These are phyloP conservation scores for Prorops nasuta DNA, from an alignment of 1,140 invertebrate species.

Conservation along the genomic window DNA sequence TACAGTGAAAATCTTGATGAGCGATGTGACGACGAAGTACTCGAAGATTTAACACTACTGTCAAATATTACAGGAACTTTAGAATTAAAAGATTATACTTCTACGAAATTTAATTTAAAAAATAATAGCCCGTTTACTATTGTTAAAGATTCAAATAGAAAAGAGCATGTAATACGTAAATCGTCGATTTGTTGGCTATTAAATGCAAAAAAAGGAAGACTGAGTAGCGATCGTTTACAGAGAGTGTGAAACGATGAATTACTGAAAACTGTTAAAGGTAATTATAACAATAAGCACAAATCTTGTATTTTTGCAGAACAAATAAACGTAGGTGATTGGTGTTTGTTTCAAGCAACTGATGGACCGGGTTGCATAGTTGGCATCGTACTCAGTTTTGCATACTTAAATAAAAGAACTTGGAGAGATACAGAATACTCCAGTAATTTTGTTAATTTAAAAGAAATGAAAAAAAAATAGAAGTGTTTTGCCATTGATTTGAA, in stretches of 20 bases:
- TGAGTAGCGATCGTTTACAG: constrained; percentile 12
- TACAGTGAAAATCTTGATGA: neutral
- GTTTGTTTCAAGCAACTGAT: constrained; percentile 8
- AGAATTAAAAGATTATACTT: constrained; percentile 7
- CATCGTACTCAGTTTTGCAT: constrained; percentile 1
- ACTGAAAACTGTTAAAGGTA: constrained; percentile 3
- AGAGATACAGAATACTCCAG: constrained; percentile 3
- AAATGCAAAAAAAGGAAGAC: constrained; percentile 2
- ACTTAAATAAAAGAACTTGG: constrained; percentile 1
- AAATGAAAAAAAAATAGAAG: constrained; percentile 1
- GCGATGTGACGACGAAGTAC: constrained; percentile 1
- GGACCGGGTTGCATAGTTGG: neutral
- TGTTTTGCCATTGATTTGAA: constrained; percentile 4
- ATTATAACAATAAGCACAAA: constrained; percentile 1
- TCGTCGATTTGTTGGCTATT: constrained; percentile 16
- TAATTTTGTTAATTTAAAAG: constrained; percentile 1
- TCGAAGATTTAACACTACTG: constrained; percentile 4
- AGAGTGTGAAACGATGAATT: constrained; percentile 8
- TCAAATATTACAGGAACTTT: constrained; percentile 7
- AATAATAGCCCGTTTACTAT: constrained; percentile 1
- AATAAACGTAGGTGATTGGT: constrained; percentile 8
- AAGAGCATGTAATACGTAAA: constrained; percentile 13
- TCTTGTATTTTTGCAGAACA: constrained; percentile 5
- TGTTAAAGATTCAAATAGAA: constrained; percentile 4
- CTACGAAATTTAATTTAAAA: neutral